A percentile compares a stretch with the other conserved stretches of the same genome.
Evolutionary conservation across 2,888 invertebrate genomes (phyloP).

Genomic region (Cerastoderma edule): DNA sequence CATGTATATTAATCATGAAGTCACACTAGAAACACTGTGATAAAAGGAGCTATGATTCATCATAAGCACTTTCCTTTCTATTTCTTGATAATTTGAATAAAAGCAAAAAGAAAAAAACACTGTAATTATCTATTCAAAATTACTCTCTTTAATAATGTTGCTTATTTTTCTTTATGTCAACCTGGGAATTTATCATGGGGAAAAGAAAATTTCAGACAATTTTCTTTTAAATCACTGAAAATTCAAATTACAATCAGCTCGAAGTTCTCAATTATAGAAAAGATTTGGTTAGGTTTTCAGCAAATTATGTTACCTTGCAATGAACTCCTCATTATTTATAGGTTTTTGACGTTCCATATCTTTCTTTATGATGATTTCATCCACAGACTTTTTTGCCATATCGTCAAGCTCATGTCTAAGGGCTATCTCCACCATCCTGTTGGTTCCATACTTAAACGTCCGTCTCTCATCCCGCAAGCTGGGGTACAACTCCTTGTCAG

Average conservation of each 20-base stretch:
- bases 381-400: slow-evolving; percentile 72
- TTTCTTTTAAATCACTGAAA: not conserved
- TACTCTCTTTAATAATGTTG: too few relatives aligned
- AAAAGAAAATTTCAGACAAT: not conserved
- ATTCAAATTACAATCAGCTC: not conserved
- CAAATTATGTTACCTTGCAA: slow-evolving; percentile 63
- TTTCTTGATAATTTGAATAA: too few relatives aligned
- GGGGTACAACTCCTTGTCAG: slow-evolving; percentile 60
- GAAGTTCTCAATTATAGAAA: slow-evolving; percentile 12
- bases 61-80: too few relatives aligned
- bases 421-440: slow-evolving; percentile 72
- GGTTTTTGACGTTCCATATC: slow-evolving; percentile 63
- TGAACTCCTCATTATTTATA: slow-evolving; percentile 66
- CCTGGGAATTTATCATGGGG: not conserved
- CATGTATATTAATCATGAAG: too few relatives aligned
- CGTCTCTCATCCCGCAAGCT: slow-evolving; percentile 60
- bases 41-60: too few relatives aligned
- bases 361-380: slow-evolving; percentile 70
- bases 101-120: too few relatives aligned
- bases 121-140: too few relatives aligned
- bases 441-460: slow-evolving; percentile 71
- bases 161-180: too few relatives aligned
- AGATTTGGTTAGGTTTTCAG: not conserved
- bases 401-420: slow-evolving; percentile 75
- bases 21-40: too few relatives aligned